These are phyloP conservation scores for Caenorhabditis panamensis DNA, from an alignment of 2,888 invertebrate genomes.

Conservation along the genomic window DNA sequence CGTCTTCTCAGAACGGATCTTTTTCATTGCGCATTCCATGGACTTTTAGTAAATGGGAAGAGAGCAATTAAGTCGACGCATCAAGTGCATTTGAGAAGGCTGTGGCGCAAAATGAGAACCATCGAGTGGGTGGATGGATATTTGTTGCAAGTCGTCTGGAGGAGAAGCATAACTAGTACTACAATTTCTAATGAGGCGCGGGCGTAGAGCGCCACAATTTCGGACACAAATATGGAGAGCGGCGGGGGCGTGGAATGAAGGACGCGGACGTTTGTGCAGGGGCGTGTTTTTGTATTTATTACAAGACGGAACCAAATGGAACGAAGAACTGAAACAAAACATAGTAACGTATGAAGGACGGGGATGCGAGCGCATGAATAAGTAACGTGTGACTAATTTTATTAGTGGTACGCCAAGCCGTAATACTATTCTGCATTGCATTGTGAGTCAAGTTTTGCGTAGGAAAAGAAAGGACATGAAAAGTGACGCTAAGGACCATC, in stretches of 20 bases:
- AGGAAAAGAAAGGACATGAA: constrained; percentile 6
- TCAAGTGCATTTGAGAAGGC: constrained; percentile 5
- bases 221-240: constrained; percentile 33
- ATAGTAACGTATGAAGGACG: background rate
- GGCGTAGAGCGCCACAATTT: constrained; percentile 40
- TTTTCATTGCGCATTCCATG: background rate
- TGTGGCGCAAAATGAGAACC: background rate
- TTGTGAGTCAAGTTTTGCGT: constrained; percentile 17
- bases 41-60: background rate
- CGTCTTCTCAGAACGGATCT: constrained; percentile 12
- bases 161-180: constrained; percentile 7
- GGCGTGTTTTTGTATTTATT: constrained; percentile 34
- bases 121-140: constrained; percentile 4
- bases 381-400: constrained; percentile 43
- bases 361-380: constrained; percentile 23
- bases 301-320: constrained; percentile 10
- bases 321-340: constrained; percentile 8
- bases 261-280: constrained; percentile 8
- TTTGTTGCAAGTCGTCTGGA: constrained; percentile 23
- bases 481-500: constrained; percentile 24
- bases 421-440: background rate
- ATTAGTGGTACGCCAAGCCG: constrained; percentile 28
- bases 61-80: background rate
- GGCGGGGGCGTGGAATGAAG: constrained; percentile 4
- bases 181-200: constrained; percentile 53